Evolutionary conservation across 2,888 invertebrate species (phyloP).

Genomic region (Ephialtes manifestator): DNA sequence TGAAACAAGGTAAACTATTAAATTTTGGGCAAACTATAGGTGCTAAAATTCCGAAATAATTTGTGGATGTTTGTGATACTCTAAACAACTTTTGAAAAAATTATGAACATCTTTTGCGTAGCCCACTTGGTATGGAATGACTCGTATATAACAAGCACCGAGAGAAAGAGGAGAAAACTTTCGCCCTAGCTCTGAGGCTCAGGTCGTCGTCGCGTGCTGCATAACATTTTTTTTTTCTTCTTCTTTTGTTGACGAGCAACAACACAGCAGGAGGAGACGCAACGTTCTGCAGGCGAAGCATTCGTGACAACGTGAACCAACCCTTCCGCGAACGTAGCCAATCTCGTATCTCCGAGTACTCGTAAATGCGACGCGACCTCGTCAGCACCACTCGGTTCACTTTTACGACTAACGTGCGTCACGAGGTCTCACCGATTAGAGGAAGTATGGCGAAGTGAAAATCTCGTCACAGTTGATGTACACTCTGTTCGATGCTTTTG

Average conservation of each 20-base stretch:
- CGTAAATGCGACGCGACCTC: slow-evolving; percentile 76
- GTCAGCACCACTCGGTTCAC: slow-evolving; percentile 16
- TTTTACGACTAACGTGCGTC: slow-evolving; percentile 57
- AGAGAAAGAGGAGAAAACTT: slow-evolving; percentile 58
- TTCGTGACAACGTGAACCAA: slow-evolving; percentile 82
- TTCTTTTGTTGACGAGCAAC: slow-evolving; percentile 58
- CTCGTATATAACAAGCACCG: slow-evolving; percentile 48
- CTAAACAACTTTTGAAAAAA: no score
- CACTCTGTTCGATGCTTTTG: slow-evolving; percentile 30
- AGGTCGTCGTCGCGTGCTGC: slow-evolving; percentile 81
- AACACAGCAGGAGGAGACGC: slow-evolving; percentile 6
- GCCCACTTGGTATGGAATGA: no score
- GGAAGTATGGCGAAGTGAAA: slow-evolving; percentile 41
- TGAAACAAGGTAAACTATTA: no score
- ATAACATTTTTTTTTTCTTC: slow-evolving; percentile 75
- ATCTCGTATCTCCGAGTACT: slow-evolving; percentile 83
- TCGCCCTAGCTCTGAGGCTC: slow-evolving; percentile 58
- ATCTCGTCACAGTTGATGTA: slow-evolving; percentile 49
- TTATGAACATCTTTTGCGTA: no score
- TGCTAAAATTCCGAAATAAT: no score
- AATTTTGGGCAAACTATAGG: no score
- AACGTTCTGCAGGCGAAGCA: slow-evolving; percentile 73
- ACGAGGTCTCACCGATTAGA: slow-evolving; percentile 44
- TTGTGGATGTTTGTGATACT: no score
- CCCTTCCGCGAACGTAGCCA: slow-evolving; percentile 83